Evolutionary conservation across 2,113 vertebrate species (phyloP).

Genomic region (Perca schrenkii): DNA sequence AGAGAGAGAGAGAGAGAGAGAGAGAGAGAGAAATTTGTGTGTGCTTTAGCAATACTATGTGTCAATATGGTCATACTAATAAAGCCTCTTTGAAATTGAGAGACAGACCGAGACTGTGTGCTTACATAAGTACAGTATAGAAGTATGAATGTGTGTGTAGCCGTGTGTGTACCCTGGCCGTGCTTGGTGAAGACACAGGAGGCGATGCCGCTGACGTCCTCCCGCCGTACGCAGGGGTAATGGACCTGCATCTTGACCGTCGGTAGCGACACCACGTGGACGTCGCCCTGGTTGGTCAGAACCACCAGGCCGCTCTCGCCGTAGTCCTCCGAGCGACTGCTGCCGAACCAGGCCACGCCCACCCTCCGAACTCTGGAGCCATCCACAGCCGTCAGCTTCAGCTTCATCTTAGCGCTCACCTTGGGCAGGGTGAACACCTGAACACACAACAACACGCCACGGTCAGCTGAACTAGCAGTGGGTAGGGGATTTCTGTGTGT

Average conservation of each 20-base stretch:
- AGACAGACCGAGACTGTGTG: no score
- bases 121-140: no score
- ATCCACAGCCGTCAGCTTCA: conserved; percentile 95
- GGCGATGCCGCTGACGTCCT: conserved; percentile 97
- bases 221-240: conserved; percentile 93
- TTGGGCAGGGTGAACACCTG: conserved; percentile 96
- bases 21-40: no score
- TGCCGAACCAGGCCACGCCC: conserved; percentile 90
- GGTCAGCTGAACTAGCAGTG: neutral
- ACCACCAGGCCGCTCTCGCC: conserved; percentile 91
- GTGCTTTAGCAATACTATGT: no score
- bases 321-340: conserved; percentile 89
- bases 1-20: no score
- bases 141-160: neutral
- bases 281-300: conserved; percentile 95
- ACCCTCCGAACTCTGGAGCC: conserved; percentile 93
- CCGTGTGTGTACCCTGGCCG: conserved; percentile 88
- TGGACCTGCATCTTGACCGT: conserved; percentile 94
- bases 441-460: neutral
- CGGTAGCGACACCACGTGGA: conserved; percentile 94
- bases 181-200: conserved; percentile 98
- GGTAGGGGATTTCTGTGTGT: neutral
- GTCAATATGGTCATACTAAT: no score
- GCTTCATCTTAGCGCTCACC: conserved; percentile 94
- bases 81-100: no score